phyloP scores from a whole-genome alignment of 1,140 invertebrate genomes.

The Ostrea denselamellosa region DNA sequence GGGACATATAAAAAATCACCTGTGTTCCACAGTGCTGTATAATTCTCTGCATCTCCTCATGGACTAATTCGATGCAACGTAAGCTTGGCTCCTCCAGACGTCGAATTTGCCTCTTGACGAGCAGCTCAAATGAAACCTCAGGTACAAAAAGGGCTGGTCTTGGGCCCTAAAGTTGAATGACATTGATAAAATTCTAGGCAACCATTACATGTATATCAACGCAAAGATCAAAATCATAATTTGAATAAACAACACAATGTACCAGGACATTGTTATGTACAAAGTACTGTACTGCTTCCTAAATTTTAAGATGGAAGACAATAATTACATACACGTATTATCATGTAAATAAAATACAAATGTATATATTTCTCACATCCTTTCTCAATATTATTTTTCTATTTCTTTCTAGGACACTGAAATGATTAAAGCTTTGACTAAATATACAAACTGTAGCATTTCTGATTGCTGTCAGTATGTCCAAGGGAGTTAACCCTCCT shows the following conservation, averaged over 20 bases:
- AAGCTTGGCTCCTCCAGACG: slow-evolving; percentile 97
- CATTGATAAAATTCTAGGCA: no score
- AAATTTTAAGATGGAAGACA: no score
- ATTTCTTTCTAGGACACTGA: no score
- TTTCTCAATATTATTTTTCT: no score
- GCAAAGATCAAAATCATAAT: no score
- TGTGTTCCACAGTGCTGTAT: slow-evolving; percentile 97
- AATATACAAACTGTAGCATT: slow-evolving; percentile 90
- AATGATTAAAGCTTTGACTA: not conserved
- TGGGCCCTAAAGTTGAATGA: slow-evolving; percentile 84
- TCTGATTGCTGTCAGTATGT: slow-evolving; percentile 97
- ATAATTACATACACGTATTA: no score
- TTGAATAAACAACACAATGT: no score
- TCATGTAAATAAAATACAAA: no score
- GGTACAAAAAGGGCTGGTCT: slow-evolving; percentile 98
- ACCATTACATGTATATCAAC: no score
- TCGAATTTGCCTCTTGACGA: slow-evolving; percentile 98
- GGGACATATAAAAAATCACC: slow-evolving; percentile 56
- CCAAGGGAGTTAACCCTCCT: slow-evolving; percentile 93
- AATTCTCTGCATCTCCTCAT: slow-evolving; percentile 99
- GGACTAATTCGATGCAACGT: slow-evolving; percentile 97
- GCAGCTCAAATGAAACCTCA: slow-evolving; percentile 91
- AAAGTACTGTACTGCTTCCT: no score
- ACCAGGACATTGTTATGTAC: no score
- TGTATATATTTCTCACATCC: no score